Base-by-base conservation (phyloP, 1,140 invertebrate species). In the Pseudomyrmex flavicornis region DNA sequence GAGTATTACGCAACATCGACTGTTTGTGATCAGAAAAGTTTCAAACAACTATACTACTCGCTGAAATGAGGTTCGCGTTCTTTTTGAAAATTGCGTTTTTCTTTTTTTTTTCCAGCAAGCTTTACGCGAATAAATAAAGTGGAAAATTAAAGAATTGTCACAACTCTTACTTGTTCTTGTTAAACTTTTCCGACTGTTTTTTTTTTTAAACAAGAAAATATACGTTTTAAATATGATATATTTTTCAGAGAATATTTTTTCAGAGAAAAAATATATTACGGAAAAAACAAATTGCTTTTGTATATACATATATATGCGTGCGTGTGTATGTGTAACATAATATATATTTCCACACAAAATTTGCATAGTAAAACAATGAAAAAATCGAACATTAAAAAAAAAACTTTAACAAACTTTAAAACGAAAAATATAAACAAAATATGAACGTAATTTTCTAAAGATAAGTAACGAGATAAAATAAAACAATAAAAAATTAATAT, bases 1-100 rank as follows among this genome's bases (percentile, higher is more conserved):
- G 44, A 50, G 4, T 80, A 80, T 80, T 26, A 13, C 20, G 12
- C 12, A 15, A 48, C 20, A 20, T 66, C 15, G 13, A n/a, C 20
- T 50, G 73, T 63, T 77, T 56, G 72, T 59, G 54, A 80, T 80
- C 54, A 50, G 44, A 70, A 61, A 72, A 70, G 54, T 72, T 80
- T 20, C 13, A 1, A 50, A 46, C 46, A 50, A 46, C 46, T 26
- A 48, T 46, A 22, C 58, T 5, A 9, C 5, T 35, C 35, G 35
- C 35, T 35, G 9, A 26, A 70, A 58, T 20, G 2, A 9, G 17
- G 2, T 35, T 3, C 44, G 56, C 2, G 7, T 26, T 35, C 35
- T 35, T 35, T 2, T 5, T 4, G 3, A 1, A 52, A 7, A 17
- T 52, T 46, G 35, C 13, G 22, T 17, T 12, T 58, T 15, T 2